Percentiles rank a stretch among this genome's conserved stretches.
Evolutionary conservation across 1,140 invertebrate species (phyloP).

Genomic region (Pentalonia nigronervosa): DNA sequence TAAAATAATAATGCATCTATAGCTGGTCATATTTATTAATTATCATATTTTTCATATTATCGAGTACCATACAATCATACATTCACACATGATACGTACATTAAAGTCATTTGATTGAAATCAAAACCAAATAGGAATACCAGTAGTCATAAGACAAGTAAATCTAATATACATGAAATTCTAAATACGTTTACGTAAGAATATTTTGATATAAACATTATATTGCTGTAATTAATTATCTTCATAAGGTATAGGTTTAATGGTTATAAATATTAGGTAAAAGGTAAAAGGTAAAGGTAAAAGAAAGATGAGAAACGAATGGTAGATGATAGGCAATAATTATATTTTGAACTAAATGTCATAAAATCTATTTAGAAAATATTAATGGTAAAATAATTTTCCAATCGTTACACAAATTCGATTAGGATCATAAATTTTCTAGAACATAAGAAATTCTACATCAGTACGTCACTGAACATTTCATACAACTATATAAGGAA

Average conservation of each 20-base stretch:
- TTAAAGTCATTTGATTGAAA: neutral
- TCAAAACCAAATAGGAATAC: neutral
- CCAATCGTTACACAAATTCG: neutral
- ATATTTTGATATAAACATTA: neutral
- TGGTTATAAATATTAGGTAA: neutral
- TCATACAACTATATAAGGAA: slow-evolving; percentile 25
- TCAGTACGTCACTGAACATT: neutral
- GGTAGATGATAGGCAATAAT: neutral
- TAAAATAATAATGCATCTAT: neutral
- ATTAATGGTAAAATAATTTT: neutral
- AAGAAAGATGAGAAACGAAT: neutral
- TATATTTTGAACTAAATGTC: neutral
- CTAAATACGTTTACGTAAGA: too few species aligned
- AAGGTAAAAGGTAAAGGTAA: too few species aligned
- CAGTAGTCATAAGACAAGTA: neutral
- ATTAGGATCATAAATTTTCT: neutral
- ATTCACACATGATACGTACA: neutral
- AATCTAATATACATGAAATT: too few species aligned
- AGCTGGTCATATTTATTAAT: neutral
- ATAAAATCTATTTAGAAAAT: neutral
- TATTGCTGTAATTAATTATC: neutral
- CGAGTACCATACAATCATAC: neutral
- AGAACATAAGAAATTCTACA: neutral
- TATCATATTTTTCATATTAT: neutral
- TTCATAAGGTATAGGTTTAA: neutral